Evolutionary conservation across 30 jellyfish, hydroid and myxozoan species (phyloP).

Genomic region (Catostylus mosaicus): DNA sequence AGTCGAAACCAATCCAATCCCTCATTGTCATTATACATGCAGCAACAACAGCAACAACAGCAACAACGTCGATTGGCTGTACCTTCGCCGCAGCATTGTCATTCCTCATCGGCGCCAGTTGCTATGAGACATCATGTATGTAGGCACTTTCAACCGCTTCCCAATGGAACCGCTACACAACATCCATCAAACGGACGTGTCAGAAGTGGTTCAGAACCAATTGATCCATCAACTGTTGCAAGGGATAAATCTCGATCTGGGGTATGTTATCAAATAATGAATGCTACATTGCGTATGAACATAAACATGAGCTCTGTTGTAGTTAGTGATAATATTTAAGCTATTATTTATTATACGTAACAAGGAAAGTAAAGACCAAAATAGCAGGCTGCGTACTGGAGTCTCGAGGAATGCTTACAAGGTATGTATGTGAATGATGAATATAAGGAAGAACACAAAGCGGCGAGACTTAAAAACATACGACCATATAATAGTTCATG

Average conservation of each 20-base stretch:
- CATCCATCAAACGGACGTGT: constrained; percentile 25
- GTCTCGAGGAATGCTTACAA: too few species aligned
- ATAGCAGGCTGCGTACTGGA: too few species aligned
- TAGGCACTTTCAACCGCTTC: constrained; percentile 14
- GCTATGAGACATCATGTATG: constrained; percentile 1
- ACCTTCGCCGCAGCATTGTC: constrained; percentile 28
- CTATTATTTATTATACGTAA: too few species aligned
- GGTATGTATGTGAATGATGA: too few species aligned
- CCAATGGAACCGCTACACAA: background rate
- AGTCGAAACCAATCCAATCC: constrained; percentile 2
- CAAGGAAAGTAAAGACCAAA: too few species aligned
- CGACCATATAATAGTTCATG: too few species aligned
- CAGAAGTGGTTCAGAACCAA: constrained; percentile 59
- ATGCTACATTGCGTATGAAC: background rate
- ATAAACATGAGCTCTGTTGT: background rate
- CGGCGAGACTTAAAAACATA: too few species aligned
- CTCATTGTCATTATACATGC: background rate
- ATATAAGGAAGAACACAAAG: too few species aligned
- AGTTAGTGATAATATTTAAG: background rate
- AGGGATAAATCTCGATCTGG: constrained; percentile 31
- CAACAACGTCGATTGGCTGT: constrained; percentile 14
- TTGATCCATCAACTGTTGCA: constrained; percentile 41
- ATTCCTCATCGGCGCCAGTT: constrained; percentile 53
- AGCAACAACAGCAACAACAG: constrained; percentile 1
- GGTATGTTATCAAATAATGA: too few species aligned